Evolutionary conservation across 1,140 invertebrate species (phyloP).

Genomic region (Habropoda laboriosa): DNA sequence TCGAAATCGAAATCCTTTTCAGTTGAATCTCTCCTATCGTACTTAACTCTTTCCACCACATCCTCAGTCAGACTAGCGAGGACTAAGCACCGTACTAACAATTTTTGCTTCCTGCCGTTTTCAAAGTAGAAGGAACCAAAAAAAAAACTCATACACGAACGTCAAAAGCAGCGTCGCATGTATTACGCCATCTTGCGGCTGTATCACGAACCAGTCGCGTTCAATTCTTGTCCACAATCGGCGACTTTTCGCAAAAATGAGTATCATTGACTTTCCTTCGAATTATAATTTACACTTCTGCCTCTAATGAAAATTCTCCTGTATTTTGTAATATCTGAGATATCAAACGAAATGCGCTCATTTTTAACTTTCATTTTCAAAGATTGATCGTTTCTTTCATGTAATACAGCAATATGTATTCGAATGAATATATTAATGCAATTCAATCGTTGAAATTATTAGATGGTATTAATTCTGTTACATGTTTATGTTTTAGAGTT

Average conservation of each 20-base stretch:
- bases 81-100: conserved; percentile 56
- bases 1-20: conserved; percentile 69
- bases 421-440: neutral
- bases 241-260: neutral
- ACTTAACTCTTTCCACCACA: conserved; percentile 54
- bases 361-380: neutral
- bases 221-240: conserved; percentile 31
- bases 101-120: conserved; percentile 64
- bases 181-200: conserved; percentile 72
- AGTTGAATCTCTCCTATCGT: conserved; percentile 58
- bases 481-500: neutral
- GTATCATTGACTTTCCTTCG: neutral
- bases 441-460: neutral
- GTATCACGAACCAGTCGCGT: neutral
- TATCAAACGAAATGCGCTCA: neutral
- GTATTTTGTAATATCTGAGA: neutral
- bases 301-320: neutral
- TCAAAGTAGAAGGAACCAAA: conserved; percentile 62
- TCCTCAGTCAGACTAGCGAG: conserved; percentile 49
- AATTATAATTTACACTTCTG: neutral
- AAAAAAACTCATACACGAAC: conserved; percentile 71
- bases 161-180: conserved; percentile 77
- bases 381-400: neutral
- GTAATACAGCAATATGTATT: neutral
- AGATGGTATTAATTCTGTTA: neutral